A percentile compares a stretch with the other conserved stretches of the same genome.
These are phyloP conservation scores for Brachystomella parvula DNA, from an alignment of 1,140 invertebrate species.

Conservation along the genomic window DNA sequence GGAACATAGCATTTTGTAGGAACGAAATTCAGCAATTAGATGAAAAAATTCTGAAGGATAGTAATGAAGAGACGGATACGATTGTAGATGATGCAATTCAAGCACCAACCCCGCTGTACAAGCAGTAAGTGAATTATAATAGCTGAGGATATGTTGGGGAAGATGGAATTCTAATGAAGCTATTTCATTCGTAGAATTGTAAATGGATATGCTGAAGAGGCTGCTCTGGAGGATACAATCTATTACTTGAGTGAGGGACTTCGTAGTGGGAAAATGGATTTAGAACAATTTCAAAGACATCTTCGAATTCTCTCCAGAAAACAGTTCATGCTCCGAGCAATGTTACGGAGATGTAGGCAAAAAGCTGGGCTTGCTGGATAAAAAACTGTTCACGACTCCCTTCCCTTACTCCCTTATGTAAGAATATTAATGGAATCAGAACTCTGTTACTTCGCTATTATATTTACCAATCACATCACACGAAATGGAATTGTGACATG, in stretches of 20 bases:
- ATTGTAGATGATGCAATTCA: constrained; percentile 95
- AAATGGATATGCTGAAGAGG: constrained; percentile 93
- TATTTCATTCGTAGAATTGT: constrained; percentile 58
- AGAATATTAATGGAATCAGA: no score
- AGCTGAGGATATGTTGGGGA: not conserved
- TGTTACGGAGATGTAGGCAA: constrained; percentile 93
- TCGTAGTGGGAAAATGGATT: constrained; percentile 81
- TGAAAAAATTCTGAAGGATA: constrained; percentile 66
- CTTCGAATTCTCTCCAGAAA: constrained; percentile 86
- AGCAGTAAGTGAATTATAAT: constrained; percentile 60
- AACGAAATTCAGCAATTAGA: constrained; percentile 81
- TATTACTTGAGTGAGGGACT: constrained; percentile 97
- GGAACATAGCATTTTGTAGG: constrained; percentile 70
- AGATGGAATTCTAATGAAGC: not conserved
- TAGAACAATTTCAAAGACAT: constrained; percentile 94
- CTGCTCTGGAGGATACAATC: constrained; percentile 95
- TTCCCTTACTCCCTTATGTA: no score
- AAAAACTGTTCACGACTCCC: no score
- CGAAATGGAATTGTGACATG: no score
- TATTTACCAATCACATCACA: no score
- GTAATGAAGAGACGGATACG: constrained; percentile 64
- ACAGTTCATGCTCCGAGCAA: constrained; percentile 89
- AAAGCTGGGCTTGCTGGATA: constrained; percentile 73
- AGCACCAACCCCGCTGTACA: constrained; percentile 90
- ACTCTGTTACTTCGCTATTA: no score